Evolutionary conservation across 2,113 vertebrate genomes (phyloP).

Genomic region (sheep (Ovis aries)): DNA sequence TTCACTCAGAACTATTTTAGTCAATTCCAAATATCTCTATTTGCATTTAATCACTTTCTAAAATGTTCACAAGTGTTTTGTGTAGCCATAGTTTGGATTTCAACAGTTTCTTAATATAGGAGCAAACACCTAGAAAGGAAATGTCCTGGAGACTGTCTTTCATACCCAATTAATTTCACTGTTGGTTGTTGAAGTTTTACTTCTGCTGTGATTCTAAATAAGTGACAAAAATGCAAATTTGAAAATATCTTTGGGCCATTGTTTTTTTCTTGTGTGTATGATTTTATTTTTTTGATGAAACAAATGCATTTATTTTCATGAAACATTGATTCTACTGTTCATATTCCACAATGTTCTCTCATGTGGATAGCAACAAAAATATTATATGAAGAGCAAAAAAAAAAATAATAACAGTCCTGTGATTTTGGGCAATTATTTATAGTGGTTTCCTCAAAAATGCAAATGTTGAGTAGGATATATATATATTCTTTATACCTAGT

Average conservation of each 20-base stretch:
- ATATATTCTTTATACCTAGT: background rate
- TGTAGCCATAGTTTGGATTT: background rate
- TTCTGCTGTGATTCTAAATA: background rate
- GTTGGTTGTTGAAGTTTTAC: background rate
- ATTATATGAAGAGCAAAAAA: background rate
- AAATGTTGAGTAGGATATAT: background rate
- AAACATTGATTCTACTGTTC: slow-evolving; percentile 3
- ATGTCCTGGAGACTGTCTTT: background rate
- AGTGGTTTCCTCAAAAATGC: background rate
- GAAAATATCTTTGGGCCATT: background rate
- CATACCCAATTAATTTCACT: background rate
- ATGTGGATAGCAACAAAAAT: background rate
- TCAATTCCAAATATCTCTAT: background rate
- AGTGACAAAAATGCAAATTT: slow-evolving; percentile 1
- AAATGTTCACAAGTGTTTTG: background rate
- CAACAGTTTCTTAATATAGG: background rate
- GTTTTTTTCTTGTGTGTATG: background rate
- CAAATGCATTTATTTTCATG: slow-evolving; percentile 1
- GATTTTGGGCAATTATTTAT: background rate
- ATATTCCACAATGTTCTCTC: background rate
- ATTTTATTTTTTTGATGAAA: background rate
- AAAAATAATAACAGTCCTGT: background rate
- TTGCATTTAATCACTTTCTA: background rate
- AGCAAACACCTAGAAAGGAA: background rate
- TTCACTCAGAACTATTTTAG: background rate